phyloP scores from a whole-genome alignment of 1,140 invertebrate genomes.

The Pseudomyrmex flavicornis region DNA sequence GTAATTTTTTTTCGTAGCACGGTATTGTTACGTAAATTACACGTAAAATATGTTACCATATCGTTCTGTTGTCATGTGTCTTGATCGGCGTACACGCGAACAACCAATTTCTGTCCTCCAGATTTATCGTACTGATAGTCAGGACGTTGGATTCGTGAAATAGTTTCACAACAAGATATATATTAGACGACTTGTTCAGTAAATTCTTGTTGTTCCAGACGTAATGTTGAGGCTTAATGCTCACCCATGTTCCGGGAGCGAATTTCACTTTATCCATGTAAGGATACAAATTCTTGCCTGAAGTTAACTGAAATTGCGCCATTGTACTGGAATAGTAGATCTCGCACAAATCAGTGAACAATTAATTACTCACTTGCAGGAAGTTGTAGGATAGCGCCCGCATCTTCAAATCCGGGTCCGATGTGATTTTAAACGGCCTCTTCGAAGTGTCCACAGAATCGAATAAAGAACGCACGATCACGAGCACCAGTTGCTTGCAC shows the following conservation, averaged over 20 bases:
- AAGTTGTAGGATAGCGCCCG: conserved; percentile 87
- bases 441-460: conserved; percentile 88
- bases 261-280: conserved; percentile 75
- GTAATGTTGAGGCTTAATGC: conserved; percentile 82
- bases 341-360: neutral
- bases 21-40: neutral
- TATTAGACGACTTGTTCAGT: conserved; percentile 65
- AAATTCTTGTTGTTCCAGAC: conserved; percentile 77
- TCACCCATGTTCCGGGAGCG: conserved; percentile 84
- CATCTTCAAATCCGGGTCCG: conserved; percentile 73
- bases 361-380: conserved; percentile 81
- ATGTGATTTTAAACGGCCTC: conserved; percentile 76
- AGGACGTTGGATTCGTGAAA: conserved; percentile 80
- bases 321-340: neutral
- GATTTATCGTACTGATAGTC: conserved; percentile 87
- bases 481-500: conserved; percentile 95
- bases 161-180: conserved; percentile 88
- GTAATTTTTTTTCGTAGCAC: neutral
- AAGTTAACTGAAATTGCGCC: conserved; percentile 67
- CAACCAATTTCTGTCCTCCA: conserved; percentile 89
- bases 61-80: conserved; percentile 84
- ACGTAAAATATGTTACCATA: conserved; percentile 86
- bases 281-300: conserved; percentile 74
- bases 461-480: conserved; percentile 92
- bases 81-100: conserved; percentile 89